A percentile compares a stretch with the other conserved stretches of the same genome.
Evolutionary conservation across 1,140 invertebrate species (phyloP).

Genomic region (Trichonephila inaurata): DNA sequence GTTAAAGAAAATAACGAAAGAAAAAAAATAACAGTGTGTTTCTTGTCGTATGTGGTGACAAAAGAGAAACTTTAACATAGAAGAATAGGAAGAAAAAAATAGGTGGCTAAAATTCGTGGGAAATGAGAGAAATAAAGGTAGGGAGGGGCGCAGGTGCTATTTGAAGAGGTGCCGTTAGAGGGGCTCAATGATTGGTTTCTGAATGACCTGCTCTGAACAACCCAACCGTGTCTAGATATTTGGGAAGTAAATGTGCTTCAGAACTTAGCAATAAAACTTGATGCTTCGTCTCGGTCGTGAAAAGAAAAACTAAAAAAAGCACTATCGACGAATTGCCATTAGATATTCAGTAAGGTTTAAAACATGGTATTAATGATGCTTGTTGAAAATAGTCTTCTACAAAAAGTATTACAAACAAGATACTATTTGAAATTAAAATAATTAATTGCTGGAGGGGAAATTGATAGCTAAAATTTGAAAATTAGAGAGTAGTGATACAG

Average conservation of each 20-base stretch:
- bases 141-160: slow-evolving; percentile 68
- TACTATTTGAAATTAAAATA: too few species aligned
- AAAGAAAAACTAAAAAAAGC: slow-evolving; percentile 51
- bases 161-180: slow-evolving; percentile 74
- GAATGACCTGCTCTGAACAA: slow-evolving; percentile 70
- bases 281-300: slow-evolving; percentile 20
- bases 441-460: too few species aligned
- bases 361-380: slow-evolving; percentile 4
- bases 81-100: background rate
- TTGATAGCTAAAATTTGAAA: too few species aligned
- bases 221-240: slow-evolving; percentile 64
- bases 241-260: slow-evolving; percentile 61
- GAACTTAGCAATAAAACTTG: slow-evolving; percentile 73
- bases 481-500: too few species aligned
- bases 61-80: slow-evolving; percentile 48
- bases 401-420: too few species aligned
- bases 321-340: slow-evolving; percentile 15
- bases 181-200: slow-evolving; percentile 73
- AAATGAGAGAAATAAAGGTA: slow-evolving; percentile 60
- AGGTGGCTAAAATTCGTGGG: slow-evolving; percentile 38
- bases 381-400: background rate
- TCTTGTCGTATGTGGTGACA: slow-evolving; percentile 57
- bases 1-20: slow-evolving; percentile 17
- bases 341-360: slow-evolving; percentile 62
- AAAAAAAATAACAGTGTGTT: slow-evolving; percentile 36